These are phyloP conservation scores for Sclerodermus sp. DNA, from an alignment of 2,888 invertebrate genomes.

Conservation along the genomic window DNA sequence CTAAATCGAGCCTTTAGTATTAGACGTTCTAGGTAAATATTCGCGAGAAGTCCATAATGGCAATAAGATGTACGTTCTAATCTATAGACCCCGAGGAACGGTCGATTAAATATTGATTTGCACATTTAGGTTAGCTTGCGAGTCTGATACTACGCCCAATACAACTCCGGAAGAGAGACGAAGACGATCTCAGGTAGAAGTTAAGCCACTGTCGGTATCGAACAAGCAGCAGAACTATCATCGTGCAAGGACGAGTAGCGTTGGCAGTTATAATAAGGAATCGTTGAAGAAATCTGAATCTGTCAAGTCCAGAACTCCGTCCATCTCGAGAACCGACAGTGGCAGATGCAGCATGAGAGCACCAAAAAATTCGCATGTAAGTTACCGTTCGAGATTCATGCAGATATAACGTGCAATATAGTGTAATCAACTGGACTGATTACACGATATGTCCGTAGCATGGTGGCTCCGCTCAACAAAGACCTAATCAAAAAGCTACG, in stretches of 20 bases:
- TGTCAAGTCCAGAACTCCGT: constrained; percentile 39
- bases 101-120: not conserved
- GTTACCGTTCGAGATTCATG: not conserved
- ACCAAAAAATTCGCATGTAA: constrained; percentile 47
- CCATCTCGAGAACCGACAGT: constrained; percentile 65
- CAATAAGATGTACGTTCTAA: not conserved
- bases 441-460: constrained; percentile 24
- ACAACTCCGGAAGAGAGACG: constrained; percentile 46
- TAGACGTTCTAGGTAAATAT: constrained; percentile 37
- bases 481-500: constrained; percentile 36
- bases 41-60: no score
- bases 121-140: constrained; percentile 36
- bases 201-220: constrained; percentile 29
- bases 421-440: not conserved
- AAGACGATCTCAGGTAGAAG: constrained; percentile 35
- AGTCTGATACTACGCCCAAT: constrained; percentile 47
- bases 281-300: constrained; percentile 35
- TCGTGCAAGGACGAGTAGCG: constrained; percentile 34
- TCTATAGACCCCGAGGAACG: no score
- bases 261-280: constrained; percentile 33
- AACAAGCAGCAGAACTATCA: constrained; percentile 37
- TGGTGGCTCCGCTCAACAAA: constrained; percentile 18
- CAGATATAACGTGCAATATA: not conserved
- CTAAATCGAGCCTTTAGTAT: constrained; percentile 46
- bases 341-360: constrained; percentile 69